These are phyloP conservation scores for Cygnus atratus DNA, from an alignment of 2,113 vertebrate species.

Conservation along the genomic window DNA sequence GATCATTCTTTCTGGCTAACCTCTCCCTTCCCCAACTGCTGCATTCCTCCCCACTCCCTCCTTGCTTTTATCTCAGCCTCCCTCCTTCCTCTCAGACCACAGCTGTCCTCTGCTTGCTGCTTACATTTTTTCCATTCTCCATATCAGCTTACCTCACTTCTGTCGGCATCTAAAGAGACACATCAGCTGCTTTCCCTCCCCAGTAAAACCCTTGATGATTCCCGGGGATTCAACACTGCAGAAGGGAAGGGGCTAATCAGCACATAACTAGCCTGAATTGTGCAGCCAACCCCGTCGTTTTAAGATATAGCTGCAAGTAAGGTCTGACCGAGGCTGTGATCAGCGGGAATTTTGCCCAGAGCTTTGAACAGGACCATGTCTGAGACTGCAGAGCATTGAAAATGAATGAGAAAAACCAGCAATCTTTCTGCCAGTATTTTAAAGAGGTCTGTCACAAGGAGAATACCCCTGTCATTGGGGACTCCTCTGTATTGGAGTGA, in stretches of 20 bases:
- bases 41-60: background rate
- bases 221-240: background rate
- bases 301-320: background rate
- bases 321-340: background rate
- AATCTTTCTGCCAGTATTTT: background rate
- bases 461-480: background rate
- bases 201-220: background rate
- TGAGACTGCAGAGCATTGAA: background rate
- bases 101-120: background rate
- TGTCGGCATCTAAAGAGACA: background rate
- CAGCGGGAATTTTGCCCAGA: background rate
- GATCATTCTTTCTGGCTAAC: background rate
- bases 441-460: background rate
- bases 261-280: background rate
- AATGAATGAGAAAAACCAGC: background rate
- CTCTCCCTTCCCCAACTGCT: background rate
- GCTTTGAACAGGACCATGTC: background rate
- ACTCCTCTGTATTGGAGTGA: background rate
- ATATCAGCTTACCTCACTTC: background rate
- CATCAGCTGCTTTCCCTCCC: background rate
- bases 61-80: constrained; percentile 12
- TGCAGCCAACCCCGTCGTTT: background rate
- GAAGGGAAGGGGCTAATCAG: background rate
- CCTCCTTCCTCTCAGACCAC: background rate
- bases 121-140: background rate